Evolutionary conservation across 64 coral and sea anemone species (phyloP).

Genomic region (Montipora cactus): DNA sequence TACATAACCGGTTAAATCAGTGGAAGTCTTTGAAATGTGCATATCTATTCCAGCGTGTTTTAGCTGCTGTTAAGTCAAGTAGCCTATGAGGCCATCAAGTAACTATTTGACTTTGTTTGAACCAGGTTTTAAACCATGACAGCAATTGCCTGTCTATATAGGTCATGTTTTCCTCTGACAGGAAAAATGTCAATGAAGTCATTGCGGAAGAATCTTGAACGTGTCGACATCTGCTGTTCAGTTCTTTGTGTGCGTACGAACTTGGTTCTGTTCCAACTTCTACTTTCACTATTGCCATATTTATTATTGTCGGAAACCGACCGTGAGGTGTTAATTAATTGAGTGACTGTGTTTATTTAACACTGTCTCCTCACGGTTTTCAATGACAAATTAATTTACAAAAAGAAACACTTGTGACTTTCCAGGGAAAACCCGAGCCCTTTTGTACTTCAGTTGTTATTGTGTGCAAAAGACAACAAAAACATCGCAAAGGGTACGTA

Average conservation of each 20-base stretch:
- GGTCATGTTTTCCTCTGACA: not conserved
- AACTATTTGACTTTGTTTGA: too few species aligned
- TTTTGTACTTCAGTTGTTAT: too few species aligned
- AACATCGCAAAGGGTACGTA: too few species aligned
- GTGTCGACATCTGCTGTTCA: not conserved
- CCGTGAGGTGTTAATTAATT: not conserved
- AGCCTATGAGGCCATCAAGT: too few species aligned
- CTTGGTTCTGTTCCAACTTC: slow-evolving; percentile 17
- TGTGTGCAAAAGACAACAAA: too few species aligned
- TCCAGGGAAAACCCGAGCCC: not conserved
- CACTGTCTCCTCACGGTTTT: not conserved
- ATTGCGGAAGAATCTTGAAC: not conserved
- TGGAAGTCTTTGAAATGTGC: too few species aligned
- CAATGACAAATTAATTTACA: not conserved
- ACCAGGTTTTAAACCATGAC: too few species aligned
- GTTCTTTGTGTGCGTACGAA: not conserved
- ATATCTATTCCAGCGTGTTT: too few species aligned
- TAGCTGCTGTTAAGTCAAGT: too few species aligned
- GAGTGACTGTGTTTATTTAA: not conserved
- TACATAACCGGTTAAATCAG: too few species aligned
- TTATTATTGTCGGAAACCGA: not conserved
- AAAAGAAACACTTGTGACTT: not conserved
- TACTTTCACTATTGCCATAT: not conserved
- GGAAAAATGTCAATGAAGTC: not conserved
- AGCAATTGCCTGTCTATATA: not conserved